Percentiles rank a stretch among this genome's conserved stretches.
phyloP scores from a whole-genome alignment of 1,140 invertebrate genomes.

The Sitophilus oryzae region DNA sequence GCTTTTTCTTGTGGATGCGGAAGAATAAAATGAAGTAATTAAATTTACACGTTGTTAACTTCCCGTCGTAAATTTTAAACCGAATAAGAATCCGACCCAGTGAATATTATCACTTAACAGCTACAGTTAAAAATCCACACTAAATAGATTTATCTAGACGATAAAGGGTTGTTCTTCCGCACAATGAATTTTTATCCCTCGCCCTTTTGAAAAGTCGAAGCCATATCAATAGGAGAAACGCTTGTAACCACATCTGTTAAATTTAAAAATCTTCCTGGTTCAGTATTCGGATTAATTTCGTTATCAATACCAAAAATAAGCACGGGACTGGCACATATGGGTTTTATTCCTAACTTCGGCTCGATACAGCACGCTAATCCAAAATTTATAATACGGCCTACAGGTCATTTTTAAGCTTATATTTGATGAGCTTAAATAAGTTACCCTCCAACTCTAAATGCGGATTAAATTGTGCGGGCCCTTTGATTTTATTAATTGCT shows the following conservation, averaged over 20 bases:
- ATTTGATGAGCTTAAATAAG: background rate
- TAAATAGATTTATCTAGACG: slow-evolving; percentile 3
- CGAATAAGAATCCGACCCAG: background rate
- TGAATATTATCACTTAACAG: background rate
- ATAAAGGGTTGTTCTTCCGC: slow-evolving; percentile 28
- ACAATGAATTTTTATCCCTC: slow-evolving; percentile 21
- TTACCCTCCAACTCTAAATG: background rate
- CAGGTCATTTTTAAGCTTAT: background rate
- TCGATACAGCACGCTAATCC: background rate
- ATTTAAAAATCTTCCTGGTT: slow-evolving; percentile 20
- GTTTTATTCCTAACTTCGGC: background rate
- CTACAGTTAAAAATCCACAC: background rate
- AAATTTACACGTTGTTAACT: background rate
- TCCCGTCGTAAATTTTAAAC: background rate
- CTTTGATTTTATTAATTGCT: background rate
- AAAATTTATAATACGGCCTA: slow-evolving; percentile 8
- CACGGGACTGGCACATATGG: slow-evolving; percentile 11
- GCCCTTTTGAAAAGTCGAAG: slow-evolving; percentile 7
- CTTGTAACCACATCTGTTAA: slow-evolving; percentile 25
- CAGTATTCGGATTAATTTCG: slow-evolving; percentile 19
- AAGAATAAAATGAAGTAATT: too few relatives aligned
- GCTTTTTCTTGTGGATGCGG: too few relatives aligned
- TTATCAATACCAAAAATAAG: slow-evolving; percentile 23
- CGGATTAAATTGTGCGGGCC: background rate
- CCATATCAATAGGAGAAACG: slow-evolving; percentile 3